A percentile compares a stretch with the other conserved stretches of the same genome.
Conservation (phyloP, 2,797 vertebrate species). For the Syncerus caffer region DNA sequence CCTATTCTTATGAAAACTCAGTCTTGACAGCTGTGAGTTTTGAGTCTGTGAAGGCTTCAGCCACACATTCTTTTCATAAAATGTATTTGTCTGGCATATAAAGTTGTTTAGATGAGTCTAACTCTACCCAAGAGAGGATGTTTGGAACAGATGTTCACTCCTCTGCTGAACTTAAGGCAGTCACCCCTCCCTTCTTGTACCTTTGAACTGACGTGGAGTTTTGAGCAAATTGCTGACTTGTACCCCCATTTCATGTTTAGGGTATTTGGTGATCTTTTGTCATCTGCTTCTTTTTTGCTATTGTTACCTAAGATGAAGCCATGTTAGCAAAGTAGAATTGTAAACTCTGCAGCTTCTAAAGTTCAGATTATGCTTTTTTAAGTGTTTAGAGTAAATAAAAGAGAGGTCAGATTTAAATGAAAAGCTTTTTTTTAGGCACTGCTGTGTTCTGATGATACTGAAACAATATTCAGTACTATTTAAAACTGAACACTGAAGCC, state of each 20-base stretch:
- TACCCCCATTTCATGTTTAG: background rate
- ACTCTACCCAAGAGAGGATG: constrained; percentile 42
- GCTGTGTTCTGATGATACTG: background rate
- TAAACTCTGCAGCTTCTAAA: constrained; percentile 32
- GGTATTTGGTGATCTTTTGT: background rate
- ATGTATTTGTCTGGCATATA: constrained; percentile 59
- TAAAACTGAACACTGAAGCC: constrained; percentile 22
- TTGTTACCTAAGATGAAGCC: background rate
- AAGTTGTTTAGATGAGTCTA: constrained; percentile 58
- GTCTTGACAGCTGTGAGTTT: constrained; percentile 39
- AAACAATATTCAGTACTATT: constrained; percentile 12
- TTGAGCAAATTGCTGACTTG: background rate
- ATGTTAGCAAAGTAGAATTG: background rate
- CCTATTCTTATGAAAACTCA: constrained; percentile 51
- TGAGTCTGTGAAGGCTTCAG: constrained; percentile 55
- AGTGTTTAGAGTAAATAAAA: constrained; percentile 9
- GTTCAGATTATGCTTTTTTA: constrained; percentile 29
- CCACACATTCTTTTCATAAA: constrained; percentile 50
- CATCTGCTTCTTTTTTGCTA: background rate
- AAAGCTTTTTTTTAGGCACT: background rate
- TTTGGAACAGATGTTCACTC: constrained; percentile 58
- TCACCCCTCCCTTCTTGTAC: background rate
- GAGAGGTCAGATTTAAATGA: background rate
- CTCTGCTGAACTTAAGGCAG: constrained; percentile 27
- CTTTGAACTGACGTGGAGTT: background rate